A percentile compares a stretch with the other conserved stretches of the same genome.
These are phyloP conservation scores for Cryptus armator DNA, from an alignment of 2,888 invertebrate species.

Conservation along the genomic window DNA sequence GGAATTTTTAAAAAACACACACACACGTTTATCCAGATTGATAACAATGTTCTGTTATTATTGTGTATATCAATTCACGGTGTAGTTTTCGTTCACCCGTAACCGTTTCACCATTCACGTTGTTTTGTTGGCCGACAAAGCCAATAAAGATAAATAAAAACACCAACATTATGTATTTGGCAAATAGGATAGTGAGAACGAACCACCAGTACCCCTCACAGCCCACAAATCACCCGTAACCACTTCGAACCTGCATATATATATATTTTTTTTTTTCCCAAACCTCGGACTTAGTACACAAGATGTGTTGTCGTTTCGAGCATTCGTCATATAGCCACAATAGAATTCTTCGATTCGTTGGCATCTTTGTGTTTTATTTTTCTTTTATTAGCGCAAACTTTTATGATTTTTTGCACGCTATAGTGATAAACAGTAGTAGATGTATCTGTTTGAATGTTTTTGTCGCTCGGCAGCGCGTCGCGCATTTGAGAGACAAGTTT, in stretches of 20 bases:
- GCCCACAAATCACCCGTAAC: conserved; percentile 18
- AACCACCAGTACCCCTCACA: conserved; percentile 35
- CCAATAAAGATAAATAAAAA: conserved; percentile 49
- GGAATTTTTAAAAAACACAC: conserved; percentile 80
- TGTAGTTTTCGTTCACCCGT: conserved; percentile 46
- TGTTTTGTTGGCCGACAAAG: neutral
- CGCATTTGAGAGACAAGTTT: conserved; percentile 44
- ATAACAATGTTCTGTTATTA: conserved; percentile 25
- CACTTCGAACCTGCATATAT: conserved; percentile 46
- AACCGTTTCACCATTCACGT: conserved; percentile 24
- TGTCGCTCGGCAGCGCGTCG: conserved; percentile 17
- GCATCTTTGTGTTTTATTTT: neutral
- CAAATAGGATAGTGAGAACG: conserved; percentile 37
- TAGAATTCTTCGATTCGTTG: conserved; percentile 58
- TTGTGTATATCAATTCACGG: conserved; percentile 34
- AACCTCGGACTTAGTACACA: conserved; percentile 25
- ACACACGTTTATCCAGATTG: conserved; percentile 44
- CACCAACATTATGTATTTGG: conserved; percentile 16
- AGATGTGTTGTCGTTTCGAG: conserved; percentile 3
- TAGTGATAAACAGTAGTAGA: neutral
- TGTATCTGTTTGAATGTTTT: conserved; percentile 21
- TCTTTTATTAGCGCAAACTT: neutral
- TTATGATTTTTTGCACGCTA: neutral
- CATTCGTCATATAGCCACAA: conserved; percentile 28
- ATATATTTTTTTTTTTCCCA: neutral